phyloP scores from a whole-genome alignment of 2,888 invertebrate species.

The Hermaeophaga mercurialis region DNA sequence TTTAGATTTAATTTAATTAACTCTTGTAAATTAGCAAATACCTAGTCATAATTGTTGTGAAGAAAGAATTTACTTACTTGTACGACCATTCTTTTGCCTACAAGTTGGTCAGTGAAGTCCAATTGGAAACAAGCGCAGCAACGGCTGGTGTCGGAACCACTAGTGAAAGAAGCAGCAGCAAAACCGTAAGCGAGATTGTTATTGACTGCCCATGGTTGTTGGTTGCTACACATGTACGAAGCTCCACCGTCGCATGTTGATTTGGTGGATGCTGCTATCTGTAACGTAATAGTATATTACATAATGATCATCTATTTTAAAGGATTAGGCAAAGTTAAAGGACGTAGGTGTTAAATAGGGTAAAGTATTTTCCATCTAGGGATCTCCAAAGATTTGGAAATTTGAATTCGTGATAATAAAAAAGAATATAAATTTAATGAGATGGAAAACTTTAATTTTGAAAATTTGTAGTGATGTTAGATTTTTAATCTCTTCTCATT shows the following conservation, averaged over 20 bases:
- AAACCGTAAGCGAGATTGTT: slow-evolving; percentile 23
- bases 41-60: background rate
- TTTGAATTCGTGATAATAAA: too few species aligned
- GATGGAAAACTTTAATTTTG: background rate
- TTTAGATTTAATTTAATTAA: too few species aligned
- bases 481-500: background rate
- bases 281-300: too few species aligned
- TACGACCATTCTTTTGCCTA: slow-evolving; percentile 30
- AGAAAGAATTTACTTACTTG: slow-evolving; percentile 18
- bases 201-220: slow-evolving; percentile 29
- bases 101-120: slow-evolving; percentile 26
- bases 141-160: slow-evolving; percentile 28
- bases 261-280: background rate
- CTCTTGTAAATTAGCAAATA: too few species aligned
- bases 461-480: background rate
- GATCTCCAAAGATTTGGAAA: too few species aligned
- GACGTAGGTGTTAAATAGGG: too few species aligned
- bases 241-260: slow-evolving; percentile 27
- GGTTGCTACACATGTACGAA: slow-evolving; percentile 30
- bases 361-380: too few species aligned
- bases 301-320: too few species aligned
- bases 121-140: slow-evolving; percentile 35
- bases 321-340: too few species aligned
- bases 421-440: background rate
- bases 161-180: slow-evolving; percentile 27